These are phyloP conservation scores for Polyploca ridens DNA, from an alignment of 2,888 invertebrate species.

Conservation along the genomic window DNA sequence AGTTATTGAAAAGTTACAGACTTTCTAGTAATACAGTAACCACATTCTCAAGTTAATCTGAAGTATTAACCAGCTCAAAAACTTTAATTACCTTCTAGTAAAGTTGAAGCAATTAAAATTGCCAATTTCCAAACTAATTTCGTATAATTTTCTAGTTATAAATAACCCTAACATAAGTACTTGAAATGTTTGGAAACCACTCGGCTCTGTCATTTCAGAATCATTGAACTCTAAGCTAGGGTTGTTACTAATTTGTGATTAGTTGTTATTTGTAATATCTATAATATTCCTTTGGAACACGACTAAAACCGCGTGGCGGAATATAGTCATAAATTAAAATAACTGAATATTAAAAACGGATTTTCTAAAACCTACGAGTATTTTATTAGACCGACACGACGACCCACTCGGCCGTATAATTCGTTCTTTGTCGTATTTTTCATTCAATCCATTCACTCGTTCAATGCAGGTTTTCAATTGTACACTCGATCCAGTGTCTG, in stretches of 20 bases:
- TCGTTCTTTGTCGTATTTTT: neutral
- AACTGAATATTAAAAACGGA: no score
- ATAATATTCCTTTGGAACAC: no score
- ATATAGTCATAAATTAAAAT: no score
- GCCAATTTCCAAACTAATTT: neutral
- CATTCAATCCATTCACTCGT: constrained; percentile 1
- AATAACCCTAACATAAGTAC: neutral
- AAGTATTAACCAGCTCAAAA: neutral
- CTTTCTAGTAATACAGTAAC: neutral
- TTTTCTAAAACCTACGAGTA: neutral
- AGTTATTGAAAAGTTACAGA: no score
- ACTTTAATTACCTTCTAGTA: neutral
- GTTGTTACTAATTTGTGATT: no score
- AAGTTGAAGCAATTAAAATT: neutral
- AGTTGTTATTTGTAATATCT: no score
- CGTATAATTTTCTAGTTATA: neutral
- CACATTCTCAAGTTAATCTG: neutral
- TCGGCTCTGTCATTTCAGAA: neutral
- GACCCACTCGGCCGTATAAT: neutral
- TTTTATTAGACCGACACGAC: neutral
- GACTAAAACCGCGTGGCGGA: no score
- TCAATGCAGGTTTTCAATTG: neutral
- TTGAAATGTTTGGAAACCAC: neutral
- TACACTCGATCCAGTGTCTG: neutral
- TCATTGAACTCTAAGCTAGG: neutral